Percentiles rank a stretch among this genome's conserved stretches.
phyloP scores from a whole-genome alignment of 2,888 invertebrate genomes.

The Gastracanthus pulcherrimus region DNA sequence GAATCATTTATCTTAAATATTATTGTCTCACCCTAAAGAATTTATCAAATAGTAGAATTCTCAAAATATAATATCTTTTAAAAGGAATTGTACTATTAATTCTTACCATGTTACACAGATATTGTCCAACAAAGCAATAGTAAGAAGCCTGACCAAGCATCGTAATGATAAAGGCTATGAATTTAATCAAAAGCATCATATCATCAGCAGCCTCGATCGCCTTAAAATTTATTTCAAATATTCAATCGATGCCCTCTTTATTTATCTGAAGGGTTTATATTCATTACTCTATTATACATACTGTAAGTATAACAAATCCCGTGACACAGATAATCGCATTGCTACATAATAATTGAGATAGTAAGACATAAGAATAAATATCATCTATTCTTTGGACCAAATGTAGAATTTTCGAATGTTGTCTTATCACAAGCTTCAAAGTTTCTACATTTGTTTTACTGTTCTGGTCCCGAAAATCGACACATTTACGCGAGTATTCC shows the following conservation, averaged over 20 bases:
- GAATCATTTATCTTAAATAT: constrained; percentile 24
- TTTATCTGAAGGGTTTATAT: background rate
- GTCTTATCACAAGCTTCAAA: background rate
- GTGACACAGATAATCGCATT: constrained; percentile 32
- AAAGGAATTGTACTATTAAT: no score
- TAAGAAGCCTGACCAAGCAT: constrained; percentile 55
- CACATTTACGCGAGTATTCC: background rate
- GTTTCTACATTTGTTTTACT: background rate
- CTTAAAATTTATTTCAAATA: no score
- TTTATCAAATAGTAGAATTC: background rate
- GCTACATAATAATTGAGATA: constrained; percentile 26
- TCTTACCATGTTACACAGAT: no score
- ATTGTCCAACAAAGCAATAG: constrained; percentile 63
- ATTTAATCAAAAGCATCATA: constrained; percentile 48
- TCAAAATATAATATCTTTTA: no score
- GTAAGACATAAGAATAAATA: background rate
- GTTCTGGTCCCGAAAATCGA: background rate
- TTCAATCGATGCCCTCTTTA: background rate
- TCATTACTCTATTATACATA: background rate
- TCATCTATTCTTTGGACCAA: constrained; percentile 11
- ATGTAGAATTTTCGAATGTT: constrained; percentile 27
- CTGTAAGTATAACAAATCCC: constrained; percentile 36
- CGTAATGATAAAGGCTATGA: constrained; percentile 48
- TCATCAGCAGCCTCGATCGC: constrained; percentile 37
- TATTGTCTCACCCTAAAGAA: constrained; percentile 31